These are phyloP conservation scores for Papilio gigon DNA, from an alignment of 2,888 invertebrate species.

Conservation along the genomic window DNA sequence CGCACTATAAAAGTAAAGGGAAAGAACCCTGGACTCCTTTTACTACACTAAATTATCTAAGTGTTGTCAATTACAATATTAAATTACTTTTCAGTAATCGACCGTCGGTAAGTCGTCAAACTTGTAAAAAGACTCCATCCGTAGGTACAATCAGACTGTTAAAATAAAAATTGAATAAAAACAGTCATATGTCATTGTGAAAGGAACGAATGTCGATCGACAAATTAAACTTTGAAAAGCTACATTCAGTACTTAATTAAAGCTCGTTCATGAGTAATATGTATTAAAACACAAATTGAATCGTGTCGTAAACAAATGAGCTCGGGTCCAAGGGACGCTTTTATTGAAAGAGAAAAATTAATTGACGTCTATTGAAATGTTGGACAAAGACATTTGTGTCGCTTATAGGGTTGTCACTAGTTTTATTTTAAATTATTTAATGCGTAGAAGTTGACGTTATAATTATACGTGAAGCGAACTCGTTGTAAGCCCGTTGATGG, in stretches of 20 bases:
- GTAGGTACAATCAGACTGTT: no score
- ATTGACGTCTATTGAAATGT: conserved; percentile 15
- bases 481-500: no score
- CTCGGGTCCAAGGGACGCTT: neutral
- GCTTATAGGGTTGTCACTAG: neutral
- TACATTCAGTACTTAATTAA: conserved; percentile 25
- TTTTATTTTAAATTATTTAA: neutral
- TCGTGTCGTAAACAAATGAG: conserved; percentile 21
- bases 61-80: no score
- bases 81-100: no score
- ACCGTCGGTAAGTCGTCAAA: no score
- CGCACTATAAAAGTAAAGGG: no score
- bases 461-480: no score
- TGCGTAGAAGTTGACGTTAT: no score
- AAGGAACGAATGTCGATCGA: neutral
- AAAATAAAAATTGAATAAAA: no score
- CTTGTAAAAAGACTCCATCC: no score
- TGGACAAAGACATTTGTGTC: conserved; percentile 16
- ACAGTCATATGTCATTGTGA: neutral
- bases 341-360: conserved; percentile 23
- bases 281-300: conserved; percentile 25
- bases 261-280: neutral
- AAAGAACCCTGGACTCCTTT: no score
- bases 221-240: conserved; percentile 19
- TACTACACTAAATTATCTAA: no score